Conservation (phyloP, 2,113 vertebrate species). For the Tiliqua scincoides region DNA sequence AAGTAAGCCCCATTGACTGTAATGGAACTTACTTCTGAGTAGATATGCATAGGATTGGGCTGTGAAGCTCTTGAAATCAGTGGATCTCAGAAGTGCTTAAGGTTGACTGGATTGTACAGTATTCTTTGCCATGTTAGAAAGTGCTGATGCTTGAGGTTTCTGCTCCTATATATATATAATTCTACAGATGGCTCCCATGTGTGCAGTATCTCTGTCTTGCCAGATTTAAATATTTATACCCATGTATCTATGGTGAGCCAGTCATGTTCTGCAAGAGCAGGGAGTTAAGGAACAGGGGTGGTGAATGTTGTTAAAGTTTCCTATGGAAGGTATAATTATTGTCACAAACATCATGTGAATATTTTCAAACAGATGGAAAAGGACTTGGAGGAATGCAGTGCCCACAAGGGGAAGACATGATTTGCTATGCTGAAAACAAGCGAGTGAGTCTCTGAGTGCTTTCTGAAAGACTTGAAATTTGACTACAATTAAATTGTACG, state of each 20-base stretch:
- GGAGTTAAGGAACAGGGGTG: background rate
- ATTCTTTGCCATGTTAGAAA: background rate
- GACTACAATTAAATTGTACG: background rate
- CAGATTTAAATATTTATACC: conserved; percentile 67
- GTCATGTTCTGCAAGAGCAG: conserved; percentile 39
- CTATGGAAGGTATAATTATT: background rate
- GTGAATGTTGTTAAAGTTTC: background rate
- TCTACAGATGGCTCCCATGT: conserved; percentile 41
- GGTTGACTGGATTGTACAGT: background rate
- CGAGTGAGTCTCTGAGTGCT: background rate
- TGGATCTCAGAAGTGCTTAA: background rate
- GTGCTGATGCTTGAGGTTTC: conserved; percentile 41
- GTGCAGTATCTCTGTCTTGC: conserved; percentile 32
- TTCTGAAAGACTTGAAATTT: fast-evolving
- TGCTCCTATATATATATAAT: conserved; percentile 52
- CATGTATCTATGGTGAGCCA: conserved; percentile 58
- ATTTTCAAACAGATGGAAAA: background rate
- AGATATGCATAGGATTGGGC: too few species aligned
- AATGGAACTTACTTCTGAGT: too few species aligned
- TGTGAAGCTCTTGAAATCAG: background rate
- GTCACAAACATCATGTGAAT: background rate
- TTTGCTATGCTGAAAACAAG: background rate
- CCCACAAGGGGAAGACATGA: background rate
- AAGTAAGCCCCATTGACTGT: too few species aligned
- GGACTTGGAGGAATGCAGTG: background rate